Conservation (phyloP, 2,113 vertebrate genomes). For the Isichthys henryi region DNA sequence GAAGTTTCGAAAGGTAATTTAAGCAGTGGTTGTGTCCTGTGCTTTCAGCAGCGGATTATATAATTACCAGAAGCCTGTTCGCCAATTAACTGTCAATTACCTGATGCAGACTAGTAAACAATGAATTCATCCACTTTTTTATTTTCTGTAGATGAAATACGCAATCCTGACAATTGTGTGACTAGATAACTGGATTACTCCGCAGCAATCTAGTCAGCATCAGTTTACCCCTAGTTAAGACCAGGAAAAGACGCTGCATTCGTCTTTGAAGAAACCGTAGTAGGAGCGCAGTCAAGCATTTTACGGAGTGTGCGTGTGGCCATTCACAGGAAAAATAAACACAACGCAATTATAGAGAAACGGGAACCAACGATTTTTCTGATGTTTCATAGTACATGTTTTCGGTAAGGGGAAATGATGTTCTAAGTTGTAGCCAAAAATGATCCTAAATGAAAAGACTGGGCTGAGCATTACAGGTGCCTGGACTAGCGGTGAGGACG, state of each 20-base stretch:
- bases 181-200: neutral
- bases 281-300: neutral
- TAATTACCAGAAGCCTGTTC: neutral
- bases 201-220: neutral
- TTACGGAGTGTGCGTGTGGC: neutral
- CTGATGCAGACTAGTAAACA: neutral
- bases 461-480: neutral
- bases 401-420: neutral
- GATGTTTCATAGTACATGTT: neutral
- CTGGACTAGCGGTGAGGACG: neutral
- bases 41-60: neutral
- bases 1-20: neutral
- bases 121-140: neutral
- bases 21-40: neutral
- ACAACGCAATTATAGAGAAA: neutral
- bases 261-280: neutral
- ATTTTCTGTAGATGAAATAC: neutral
- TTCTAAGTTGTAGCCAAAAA: neutral
- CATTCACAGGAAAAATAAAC: neutral
- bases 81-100: neutral
- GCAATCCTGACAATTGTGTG: neutral
- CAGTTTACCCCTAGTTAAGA: neutral
- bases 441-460: neutral
- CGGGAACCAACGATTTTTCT: neutral
- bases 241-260: neutral